Evolutionary conservation across 2,797 vertebrate genomes (phyloP).

Genomic region (Cyclopterus lumpus): DNA sequence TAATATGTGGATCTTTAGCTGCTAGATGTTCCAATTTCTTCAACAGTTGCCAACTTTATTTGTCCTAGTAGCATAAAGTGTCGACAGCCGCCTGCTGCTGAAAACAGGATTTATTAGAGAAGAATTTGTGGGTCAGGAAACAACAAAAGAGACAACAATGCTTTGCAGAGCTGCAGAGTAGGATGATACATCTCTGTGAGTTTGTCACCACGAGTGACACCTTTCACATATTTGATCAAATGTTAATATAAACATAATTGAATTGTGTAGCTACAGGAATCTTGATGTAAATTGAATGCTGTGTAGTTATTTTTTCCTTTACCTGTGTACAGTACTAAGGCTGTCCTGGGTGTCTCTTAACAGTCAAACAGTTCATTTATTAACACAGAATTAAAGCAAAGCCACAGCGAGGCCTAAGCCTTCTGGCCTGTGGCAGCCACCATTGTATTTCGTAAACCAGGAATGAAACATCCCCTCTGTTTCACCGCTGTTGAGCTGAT

Average conservation of each 20-base stretch:
- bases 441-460: slow-evolving; percentile 27
- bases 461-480: slow-evolving; percentile 1
- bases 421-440: slow-evolving; percentile 18
- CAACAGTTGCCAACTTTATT: slow-evolving; percentile 1
- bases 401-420: slow-evolving; percentile 7
- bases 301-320: slow-evolving; percentile 5
- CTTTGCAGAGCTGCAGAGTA: neutral
- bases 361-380: slow-evolving; percentile 18
- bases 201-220: neutral
- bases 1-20: slow-evolving; percentile 10
- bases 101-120: slow-evolving; percentile 1
- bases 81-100: slow-evolving; percentile 20
- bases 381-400: slow-evolving; percentile 28
- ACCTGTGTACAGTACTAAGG: slow-evolving; percentile 2
- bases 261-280: neutral
- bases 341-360: slow-evolving; percentile 18
- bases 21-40: slow-evolving; percentile 1
- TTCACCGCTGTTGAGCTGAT: slow-evolving; percentile 18
- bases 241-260: neutral
- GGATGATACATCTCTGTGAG: neutral
- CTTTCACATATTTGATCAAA: slow-evolving; percentile 13
- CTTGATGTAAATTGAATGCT: slow-evolving; percentile 16
- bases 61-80: neutral
- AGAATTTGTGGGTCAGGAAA: neutral
- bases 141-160: neutral